Evolutionary conservation across 2,113 vertebrate species (phyloP).

Genomic region (Emberiza fucata): DNA sequence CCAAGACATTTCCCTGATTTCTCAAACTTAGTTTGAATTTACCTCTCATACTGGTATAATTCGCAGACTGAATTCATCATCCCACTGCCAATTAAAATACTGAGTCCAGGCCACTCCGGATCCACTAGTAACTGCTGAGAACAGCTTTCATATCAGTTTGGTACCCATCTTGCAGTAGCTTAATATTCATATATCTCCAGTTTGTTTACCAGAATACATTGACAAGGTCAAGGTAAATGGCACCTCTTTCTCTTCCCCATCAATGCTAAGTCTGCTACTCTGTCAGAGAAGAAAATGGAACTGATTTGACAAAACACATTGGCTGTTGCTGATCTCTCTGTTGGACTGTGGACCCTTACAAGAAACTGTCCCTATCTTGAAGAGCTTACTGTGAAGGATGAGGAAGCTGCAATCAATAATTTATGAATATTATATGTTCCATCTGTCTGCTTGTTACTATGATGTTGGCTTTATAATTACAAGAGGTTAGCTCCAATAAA

Average conservation of each 20-base stretch:
- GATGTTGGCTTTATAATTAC: neutral
- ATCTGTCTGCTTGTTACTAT: constrained; percentile 10
- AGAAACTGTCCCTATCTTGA: neutral
- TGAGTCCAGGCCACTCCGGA: neutral
- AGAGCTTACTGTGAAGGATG: neutral
- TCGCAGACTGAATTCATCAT: neutral
- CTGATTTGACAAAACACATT: neutral
- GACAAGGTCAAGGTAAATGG: neutral
- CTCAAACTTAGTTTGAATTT: neutral
- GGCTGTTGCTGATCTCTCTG: neutral
- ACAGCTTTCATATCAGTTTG: neutral
- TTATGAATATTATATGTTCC: constrained; percentile 3
- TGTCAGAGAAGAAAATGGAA: neutral
- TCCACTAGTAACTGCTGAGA: neutral
- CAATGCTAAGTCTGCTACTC: neutral
- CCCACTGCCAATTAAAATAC: neutral
- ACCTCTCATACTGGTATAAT: neutral
- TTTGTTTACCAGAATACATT: neutral
- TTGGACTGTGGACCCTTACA: neutral
- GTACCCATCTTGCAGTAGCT: neutral
- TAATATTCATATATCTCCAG: neutral
- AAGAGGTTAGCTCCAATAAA: neutral
- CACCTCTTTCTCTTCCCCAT: neutral
- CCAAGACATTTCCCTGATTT: neutral
- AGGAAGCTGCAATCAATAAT: constrained; percentile 14